phyloP scores from a whole-genome alignment of 2,113 vertebrate species.

The Scolopax mira region DNA sequence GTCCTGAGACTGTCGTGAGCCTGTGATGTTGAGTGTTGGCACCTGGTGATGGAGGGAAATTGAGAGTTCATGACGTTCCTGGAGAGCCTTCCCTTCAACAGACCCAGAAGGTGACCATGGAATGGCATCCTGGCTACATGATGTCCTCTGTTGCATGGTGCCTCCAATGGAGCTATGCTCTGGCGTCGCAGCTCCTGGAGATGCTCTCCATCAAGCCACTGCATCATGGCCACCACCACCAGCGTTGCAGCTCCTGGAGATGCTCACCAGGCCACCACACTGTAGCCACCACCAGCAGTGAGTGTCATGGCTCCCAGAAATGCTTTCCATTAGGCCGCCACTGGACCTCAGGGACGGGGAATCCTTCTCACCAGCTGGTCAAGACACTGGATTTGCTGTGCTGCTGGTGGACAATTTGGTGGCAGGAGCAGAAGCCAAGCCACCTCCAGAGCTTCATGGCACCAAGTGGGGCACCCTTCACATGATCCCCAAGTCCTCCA shows the following conservation, averaged over 20 bases:
- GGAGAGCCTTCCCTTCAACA: neutral
- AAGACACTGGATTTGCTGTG: neutral
- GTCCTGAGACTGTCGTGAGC: neutral
- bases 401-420: neutral
- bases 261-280: neutral
- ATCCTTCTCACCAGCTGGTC: neutral
- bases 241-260: fast-evolving
- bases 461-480: neutral
- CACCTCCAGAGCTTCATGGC: neutral
- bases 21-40: fast-evolving
- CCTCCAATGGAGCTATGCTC: neutral
- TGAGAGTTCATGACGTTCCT: neutral
- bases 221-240: fast-evolving
- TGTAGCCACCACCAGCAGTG: neutral
- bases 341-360: neutral
- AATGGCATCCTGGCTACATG: fast-evolving
- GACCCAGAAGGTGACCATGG: neutral
- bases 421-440: neutral
- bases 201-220: neutral
- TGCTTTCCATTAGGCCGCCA: neutral
- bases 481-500: neutral
- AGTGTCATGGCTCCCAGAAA: neutral
- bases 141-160: fast-evolving
- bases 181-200: neutral
- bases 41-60: neutral